Conservation (phyloP, 2,888 invertebrate species). For the Cyrtodaria siliqua region DNA sequence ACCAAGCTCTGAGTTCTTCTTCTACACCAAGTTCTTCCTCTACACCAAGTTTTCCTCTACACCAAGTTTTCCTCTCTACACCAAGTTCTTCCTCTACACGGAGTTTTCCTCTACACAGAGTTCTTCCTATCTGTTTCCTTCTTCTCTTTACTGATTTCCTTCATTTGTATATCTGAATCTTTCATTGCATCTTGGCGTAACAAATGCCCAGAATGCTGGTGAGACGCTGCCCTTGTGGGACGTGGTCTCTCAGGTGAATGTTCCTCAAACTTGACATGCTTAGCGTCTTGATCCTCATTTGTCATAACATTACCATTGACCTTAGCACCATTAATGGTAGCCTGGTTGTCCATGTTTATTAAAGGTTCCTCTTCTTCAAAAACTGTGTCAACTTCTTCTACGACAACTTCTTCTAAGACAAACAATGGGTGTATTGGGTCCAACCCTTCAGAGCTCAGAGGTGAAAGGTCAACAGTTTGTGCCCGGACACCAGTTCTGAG, state of each 20-base stretch:
- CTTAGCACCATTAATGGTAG: neutral
- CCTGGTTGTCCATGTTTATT: conserved; percentile 13
- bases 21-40: neutral
- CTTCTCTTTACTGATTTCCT: conserved; percentile 18
- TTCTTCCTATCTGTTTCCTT: conserved; percentile 33
- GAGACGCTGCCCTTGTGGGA: conserved; percentile 13
- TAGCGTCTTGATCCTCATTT: neutral
- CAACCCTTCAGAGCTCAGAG: neutral
- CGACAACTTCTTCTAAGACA: conserved; percentile 33
- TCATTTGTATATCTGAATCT: conserved; percentile 24
- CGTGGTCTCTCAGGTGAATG: conserved; percentile 10
- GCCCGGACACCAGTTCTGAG: conserved; percentile 18
- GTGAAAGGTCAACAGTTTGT: conserved; percentile 25
- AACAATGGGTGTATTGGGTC: conserved; percentile 19
- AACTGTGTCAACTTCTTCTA: conserved; percentile 20
- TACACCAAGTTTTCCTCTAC: too few relatives aligned
- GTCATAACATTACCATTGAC: neutral
- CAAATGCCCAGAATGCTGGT: conserved; percentile 29
- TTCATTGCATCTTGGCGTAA: conserved; percentile 50
- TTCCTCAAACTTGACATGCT: conserved; percentile 26
- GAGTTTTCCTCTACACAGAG: conserved; percentile 26
- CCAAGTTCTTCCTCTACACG: too few relatives aligned
- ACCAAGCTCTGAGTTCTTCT: conserved; percentile 4
- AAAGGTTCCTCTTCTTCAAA: conserved; percentile 18
- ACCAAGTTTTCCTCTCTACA: too few relatives aligned